A percentile compares a stretch with the other conserved stretches of the same genome.
phyloP scores from a whole-genome alignment of 2,888 invertebrate species.

The Tillus elongatus region DNA sequence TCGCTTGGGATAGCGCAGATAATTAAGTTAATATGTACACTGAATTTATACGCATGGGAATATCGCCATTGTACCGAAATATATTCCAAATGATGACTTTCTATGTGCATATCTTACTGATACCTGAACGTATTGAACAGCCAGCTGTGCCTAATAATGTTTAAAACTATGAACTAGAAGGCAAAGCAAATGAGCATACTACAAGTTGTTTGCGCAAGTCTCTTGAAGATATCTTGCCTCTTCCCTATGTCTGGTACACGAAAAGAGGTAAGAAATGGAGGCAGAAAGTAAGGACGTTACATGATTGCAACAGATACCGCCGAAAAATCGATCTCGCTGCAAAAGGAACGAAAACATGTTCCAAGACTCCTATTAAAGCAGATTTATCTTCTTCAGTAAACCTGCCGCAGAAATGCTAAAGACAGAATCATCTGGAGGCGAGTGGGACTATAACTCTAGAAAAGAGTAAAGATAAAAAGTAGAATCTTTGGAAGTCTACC shows the following conservation, averaged over 20 bases:
- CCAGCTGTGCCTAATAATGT: background rate
- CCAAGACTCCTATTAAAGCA: constrained; percentile 2
- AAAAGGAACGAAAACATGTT: background rate
- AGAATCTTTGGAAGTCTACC: background rate
- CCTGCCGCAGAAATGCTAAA: background rate
- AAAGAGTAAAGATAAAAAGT: no score
- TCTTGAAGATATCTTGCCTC: background rate
- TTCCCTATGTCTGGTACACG: background rate
- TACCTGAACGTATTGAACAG: background rate
- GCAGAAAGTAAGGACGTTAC: constrained; percentile 2
- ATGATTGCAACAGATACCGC: constrained; percentile 1
- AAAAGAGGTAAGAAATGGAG: background rate
- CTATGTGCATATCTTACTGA: background rate
- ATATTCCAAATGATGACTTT: constrained; percentile 1
- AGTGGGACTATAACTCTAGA: background rate
- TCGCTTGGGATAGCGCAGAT: background rate
- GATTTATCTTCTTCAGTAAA: constrained; percentile 3
- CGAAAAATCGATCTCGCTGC: constrained; percentile 1
- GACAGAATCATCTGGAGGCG: constrained; percentile 2
- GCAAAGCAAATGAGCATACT: background rate
- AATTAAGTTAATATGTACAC: background rate
- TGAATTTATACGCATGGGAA: constrained; percentile 1
- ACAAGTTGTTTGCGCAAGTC: background rate
- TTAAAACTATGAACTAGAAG: background rate
- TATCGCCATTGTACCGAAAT: background rate